Percentiles rank a stretch among this genome's conserved stretches.
Conservation (phyloP, 2,797 vertebrate species). For the Myotis planiceps region DNA sequence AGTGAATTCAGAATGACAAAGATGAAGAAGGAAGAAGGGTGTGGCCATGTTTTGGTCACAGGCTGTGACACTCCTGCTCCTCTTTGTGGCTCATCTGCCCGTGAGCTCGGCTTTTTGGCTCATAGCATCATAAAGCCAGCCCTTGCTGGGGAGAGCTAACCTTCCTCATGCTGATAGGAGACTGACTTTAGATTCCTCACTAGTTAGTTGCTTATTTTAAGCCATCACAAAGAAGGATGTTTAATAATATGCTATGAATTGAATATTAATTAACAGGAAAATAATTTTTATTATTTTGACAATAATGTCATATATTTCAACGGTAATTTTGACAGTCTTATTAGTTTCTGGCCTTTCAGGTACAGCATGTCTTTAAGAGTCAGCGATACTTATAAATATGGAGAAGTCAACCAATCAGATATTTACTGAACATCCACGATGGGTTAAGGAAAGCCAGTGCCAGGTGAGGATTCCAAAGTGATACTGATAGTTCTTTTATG, state of each 20-base stretch:
- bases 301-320: not conserved
- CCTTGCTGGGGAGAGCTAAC: not conserved
- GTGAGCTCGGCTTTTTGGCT: not conserved
- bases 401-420: not conserved
- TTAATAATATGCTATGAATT: conserved; percentile 27
- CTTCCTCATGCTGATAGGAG: not conserved
- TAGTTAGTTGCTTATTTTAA: not conserved
- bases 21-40: not conserved
- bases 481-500: not conserved
- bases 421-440: not conserved
- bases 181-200: not conserved
- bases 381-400: not conserved
- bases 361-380: not conserved
- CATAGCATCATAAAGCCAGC: not conserved
- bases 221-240: not conserved
- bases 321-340: not conserved
- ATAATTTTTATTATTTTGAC: conserved; percentile 12
- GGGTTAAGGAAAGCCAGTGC: not conserved
- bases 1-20: conserved; percentile 33
- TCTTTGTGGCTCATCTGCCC: not conserved
- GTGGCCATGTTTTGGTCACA: not conserved
- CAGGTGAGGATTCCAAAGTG: not conserved
- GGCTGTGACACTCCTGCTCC: not conserved
- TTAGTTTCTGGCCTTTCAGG: conserved; percentile 1
- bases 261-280: conserved; percentile 8